Evolutionary conservation across 2,797 vertebrate genomes (phyloP).

Genomic region (Sus cebifrons): DNA sequence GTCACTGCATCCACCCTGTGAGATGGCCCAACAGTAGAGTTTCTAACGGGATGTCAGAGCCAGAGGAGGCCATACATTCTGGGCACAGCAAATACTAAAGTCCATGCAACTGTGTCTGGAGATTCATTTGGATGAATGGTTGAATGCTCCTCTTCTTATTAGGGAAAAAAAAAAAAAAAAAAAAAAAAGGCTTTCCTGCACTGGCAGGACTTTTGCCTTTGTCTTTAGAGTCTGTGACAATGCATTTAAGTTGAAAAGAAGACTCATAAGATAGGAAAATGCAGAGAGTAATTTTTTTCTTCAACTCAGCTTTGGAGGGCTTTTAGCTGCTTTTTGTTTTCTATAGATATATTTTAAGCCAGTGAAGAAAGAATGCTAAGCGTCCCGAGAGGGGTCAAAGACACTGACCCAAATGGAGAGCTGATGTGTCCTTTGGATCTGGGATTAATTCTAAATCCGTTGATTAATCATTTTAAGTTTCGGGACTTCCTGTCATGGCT

Average conservation of each 20-base stretch:
- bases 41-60: neutral
- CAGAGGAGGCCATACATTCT: neutral
- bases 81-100: neutral
- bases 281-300: neutral
- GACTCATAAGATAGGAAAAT: neutral
- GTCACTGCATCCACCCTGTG: neutral
- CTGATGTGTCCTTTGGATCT: neutral
- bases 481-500: no score
- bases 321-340: neutral
- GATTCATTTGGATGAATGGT: neutral
- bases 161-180: no score
- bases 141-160: neutral
- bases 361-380: neutral
- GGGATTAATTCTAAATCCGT: neutral
- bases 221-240: neutral
- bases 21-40: neutral
- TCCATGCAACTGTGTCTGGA: neutral
- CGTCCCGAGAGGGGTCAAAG: neutral
- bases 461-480: neutral
- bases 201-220: no score
- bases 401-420: neutral
- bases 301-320: no score
- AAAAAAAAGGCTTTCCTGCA: neutral
- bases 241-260: neutral
- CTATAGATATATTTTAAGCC: neutral